Evolutionary conservation across 2,797 vertebrate genomes (phyloP).

Genomic region (Triplophysa bombifrons): DNA sequence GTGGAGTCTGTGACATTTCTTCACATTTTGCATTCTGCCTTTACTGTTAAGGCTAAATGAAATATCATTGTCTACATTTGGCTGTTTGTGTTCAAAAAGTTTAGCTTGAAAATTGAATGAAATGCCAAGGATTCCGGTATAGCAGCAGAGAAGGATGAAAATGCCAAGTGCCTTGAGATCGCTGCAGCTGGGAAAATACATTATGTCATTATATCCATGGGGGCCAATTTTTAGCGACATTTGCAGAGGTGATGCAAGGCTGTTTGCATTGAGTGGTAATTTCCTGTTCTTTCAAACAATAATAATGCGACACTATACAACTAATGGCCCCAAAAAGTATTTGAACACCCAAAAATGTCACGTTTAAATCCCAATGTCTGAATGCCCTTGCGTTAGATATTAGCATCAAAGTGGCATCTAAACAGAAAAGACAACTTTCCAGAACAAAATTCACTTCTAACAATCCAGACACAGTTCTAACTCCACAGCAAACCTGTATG

Average conservation of each 20-base stretch:
- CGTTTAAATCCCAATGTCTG: not conserved
- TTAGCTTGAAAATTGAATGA: conserved; percentile 16
- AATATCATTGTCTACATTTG: conserved; percentile 25
- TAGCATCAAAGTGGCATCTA: no score
- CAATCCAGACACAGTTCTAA: no score
- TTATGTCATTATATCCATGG: conserved; percentile 6
- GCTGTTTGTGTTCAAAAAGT: conserved; percentile 15
- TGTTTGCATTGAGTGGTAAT: not conserved
- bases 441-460: not conserved
- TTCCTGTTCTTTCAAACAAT: not conserved
- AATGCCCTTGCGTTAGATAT: not conserved
- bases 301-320: not conserved
- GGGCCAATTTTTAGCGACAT: not conserved
- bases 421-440: not conserved
- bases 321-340: not conserved
- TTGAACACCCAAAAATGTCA: not conserved
- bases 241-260: no score
- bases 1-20: conserved; percentile 46
- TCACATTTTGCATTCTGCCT: conserved; percentile 11
- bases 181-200: conserved; percentile 39
- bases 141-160: conserved; percentile 5
- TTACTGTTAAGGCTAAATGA: conserved; percentile 30
- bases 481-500: no score
- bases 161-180: conserved; percentile 43
- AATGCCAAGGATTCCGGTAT: conserved; percentile 33